Conservation (phyloP, 2,113 vertebrate genomes). For the Erythrolamprus reginae region DNA sequence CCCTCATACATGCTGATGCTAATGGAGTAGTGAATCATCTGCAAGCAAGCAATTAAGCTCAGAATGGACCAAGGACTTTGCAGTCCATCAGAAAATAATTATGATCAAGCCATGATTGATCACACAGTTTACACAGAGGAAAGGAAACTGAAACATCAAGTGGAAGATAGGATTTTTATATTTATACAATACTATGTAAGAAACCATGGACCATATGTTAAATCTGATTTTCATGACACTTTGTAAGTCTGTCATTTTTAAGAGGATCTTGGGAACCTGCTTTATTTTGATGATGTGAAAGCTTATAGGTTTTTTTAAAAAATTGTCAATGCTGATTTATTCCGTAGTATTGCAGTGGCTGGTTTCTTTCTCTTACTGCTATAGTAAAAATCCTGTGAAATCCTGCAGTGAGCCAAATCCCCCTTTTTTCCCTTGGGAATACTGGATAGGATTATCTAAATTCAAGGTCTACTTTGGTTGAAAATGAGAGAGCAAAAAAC, state of each 20-base stretch:
- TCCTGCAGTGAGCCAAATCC: neutral
- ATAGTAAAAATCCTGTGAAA: neutral
- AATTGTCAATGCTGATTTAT: conserved; percentile 20
- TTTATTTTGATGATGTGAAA: conserved; percentile 22
- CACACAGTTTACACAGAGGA: neutral
- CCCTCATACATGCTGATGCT: neutral
- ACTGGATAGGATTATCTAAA: conserved; percentile 2
- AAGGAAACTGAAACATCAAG: conserved; percentile 16
- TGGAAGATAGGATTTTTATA: neutral
- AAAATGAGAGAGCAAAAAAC: conserved; percentile 3
- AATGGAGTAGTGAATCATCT: neutral
- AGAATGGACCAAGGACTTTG: neutral
- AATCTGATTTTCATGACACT: conserved; percentile 30
- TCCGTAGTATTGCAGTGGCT: conserved; percentile 18
- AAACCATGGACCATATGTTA: conserved; percentile 20
- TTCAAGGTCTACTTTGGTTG: neutral
- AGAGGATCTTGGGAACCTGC: conserved; percentile 21
- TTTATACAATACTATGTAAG: conserved; percentile 13
- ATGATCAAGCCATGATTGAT: neutral
- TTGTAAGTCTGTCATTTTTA: conserved; percentile 24
- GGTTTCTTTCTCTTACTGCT: neutral
- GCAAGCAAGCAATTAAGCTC: neutral
- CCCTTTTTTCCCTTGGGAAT: neutral
- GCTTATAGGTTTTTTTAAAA: conserved; percentile 14
- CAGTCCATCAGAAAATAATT: neutral